Conservation (phyloP, 2,113 vertebrate genomes). For the Bubo bubo region DNA sequence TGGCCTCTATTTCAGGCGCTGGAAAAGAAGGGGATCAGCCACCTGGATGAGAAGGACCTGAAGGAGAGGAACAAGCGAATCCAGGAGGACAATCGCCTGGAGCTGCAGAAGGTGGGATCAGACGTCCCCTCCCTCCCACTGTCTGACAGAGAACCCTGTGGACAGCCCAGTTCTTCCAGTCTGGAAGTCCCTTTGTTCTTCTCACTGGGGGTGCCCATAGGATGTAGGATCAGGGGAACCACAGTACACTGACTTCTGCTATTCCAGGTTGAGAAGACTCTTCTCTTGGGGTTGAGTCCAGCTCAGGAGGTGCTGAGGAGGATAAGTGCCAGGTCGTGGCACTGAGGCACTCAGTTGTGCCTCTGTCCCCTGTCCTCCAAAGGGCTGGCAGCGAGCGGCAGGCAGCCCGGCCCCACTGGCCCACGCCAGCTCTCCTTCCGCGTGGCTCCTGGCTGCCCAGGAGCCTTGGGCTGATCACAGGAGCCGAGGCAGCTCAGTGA, state of each 20-base stretch:
- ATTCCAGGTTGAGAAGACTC: background rate
- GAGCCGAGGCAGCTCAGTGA: background rate
- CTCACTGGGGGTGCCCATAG: background rate
- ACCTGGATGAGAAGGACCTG: conserved; percentile 93
- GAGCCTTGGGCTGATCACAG: accelerated
- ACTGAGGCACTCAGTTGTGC: background rate
- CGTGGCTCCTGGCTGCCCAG: background rate
- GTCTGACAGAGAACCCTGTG: background rate
- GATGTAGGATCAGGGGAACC: accelerated
- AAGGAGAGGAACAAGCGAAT: conserved; percentile 96
- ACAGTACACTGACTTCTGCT: background rate
- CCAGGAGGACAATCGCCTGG: conserved; percentile 94
- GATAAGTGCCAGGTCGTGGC: accelerated
- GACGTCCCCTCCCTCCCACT: background rate
- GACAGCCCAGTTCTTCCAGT: background rate
- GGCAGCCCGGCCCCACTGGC: accelerated
- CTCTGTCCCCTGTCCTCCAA: background rate
- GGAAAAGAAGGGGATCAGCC: conserved; percentile 93
- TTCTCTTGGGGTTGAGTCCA: background rate
- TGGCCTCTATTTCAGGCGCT: conserved; percentile 79
- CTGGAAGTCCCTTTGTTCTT: background rate
- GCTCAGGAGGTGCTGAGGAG: background rate
- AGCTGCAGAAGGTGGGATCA: conserved; percentile 90
- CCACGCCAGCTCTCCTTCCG: accelerated
- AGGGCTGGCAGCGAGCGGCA: background rate